A percentile compares a stretch with the other conserved stretches of the same genome.
Conservation (phyloP, 2,797 vertebrate genomes). For the Staurois parvus region DNA sequence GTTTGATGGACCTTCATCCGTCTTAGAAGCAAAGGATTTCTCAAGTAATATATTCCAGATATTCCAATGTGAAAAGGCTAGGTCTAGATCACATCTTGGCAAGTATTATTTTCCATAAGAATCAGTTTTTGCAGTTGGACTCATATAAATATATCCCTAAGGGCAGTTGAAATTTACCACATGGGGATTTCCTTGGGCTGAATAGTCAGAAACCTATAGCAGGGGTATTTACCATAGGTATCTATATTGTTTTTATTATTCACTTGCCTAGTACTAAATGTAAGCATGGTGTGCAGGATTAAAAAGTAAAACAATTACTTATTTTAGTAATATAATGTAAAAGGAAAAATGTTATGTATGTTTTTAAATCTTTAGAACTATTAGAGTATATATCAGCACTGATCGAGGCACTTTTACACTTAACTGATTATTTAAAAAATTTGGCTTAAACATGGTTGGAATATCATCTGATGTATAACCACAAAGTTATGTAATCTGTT, state of each 20-base stretch:
- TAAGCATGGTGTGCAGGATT: neutral
- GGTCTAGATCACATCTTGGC: conserved; percentile 39
- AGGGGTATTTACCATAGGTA: conserved; percentile 10
- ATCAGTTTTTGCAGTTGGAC: conserved; percentile 28
- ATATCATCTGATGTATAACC: conserved; percentile 6
- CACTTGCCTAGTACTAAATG: neutral
- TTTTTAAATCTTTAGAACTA: neutral
- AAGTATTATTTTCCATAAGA: conserved; percentile 32
- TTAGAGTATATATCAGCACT: neutral
- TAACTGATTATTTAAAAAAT: conserved; percentile 7
- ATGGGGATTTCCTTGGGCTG: conserved; percentile 13
- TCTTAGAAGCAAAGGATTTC: conserved; percentile 42
- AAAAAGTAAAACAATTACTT: neutral
- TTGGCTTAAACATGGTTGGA: conserved; percentile 10
- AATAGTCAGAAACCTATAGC: neutral
- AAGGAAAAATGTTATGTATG: neutral
- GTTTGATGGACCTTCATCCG: conserved; percentile 46
- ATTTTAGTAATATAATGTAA: neutral
- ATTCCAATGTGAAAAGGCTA: conserved; percentile 47
- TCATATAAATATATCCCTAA: conserved; percentile 26
- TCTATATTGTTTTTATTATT: neutral
- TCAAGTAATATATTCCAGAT: conserved; percentile 49
- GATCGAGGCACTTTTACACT: conserved; percentile 33
- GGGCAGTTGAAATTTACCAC: conserved; percentile 13
- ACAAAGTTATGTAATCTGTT: neutral